Evolutionary conservation across 2,113 vertebrate genomes (phyloP), one percentile per base, ranked within the genome.

Genomic region (Semicossyphus pulcher): DNA sequence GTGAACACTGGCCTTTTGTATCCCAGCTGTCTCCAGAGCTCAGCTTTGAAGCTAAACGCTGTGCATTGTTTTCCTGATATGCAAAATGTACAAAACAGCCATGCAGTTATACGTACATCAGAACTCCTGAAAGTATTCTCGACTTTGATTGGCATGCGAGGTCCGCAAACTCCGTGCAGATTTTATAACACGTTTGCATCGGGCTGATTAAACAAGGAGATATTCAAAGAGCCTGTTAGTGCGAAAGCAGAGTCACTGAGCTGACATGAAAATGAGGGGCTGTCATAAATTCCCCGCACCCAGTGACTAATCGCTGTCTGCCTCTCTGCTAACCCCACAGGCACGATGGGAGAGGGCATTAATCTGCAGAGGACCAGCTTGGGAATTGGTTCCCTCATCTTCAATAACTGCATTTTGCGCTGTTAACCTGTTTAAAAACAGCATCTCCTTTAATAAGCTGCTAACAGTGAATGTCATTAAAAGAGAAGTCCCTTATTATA

Each of bases 251-350:
- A 63, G 80, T 58, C 73, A 83, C 74, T 67, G 82, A 84, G 74
- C 64, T 81, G 86, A 85, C 79, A 54, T 42, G 54, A 72, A 88
- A 92, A 86, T 78, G 84, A 85, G 68, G 47, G 14, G 66, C 65
- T 86, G 79, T 87, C 82, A 86, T 76, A 36, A 75, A 86, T 77
- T 61, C 57, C 42, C 42, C 3, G 49, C 80, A 69, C 31, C 66
- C 65, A 5, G 41, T 77, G 84, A 86, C 81, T 85, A 89, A 90
- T 87, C 84, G 54, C 80, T 73, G 37, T 78, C 74, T 68, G 82
- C 71, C 79, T 84, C 74, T 74, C 53, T 23, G 78, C 73, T 68
- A 65, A 83, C 84, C 76, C 80, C 72, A 37, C 36, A 58, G 87
- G 78, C 74, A 21, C 69, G 77, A 82, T 74, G 61, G 72, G 62